Evolutionary conservation across 92 coral and sea anemone genomes (phyloP).

Genomic region (Hydrozoanthus gracilis): DNA sequence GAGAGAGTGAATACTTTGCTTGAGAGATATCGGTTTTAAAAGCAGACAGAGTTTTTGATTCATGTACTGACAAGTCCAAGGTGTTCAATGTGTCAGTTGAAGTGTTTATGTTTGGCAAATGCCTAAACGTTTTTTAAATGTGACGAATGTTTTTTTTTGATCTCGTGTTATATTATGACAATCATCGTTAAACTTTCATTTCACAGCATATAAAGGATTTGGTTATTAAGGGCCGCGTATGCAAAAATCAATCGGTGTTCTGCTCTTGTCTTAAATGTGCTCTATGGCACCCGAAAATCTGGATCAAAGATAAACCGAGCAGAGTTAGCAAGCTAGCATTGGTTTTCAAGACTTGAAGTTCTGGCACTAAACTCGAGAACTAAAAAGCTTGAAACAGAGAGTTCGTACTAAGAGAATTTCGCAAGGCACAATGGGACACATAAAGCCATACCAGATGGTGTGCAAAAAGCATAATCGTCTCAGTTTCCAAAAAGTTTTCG

Average conservation of each 20-base stretch:
- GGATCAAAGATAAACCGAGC: conserved; percentile 22
- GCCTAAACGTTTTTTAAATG: conserved; percentile 32
- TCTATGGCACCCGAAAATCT: neutral
- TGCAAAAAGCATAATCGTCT: no score
- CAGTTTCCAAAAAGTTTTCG: no score
- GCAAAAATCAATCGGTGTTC: conserved; percentile 41
- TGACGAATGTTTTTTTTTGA: conserved; percentile 36
- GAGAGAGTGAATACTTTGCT: no score
- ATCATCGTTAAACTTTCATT: conserved; percentile 6
- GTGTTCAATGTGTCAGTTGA: conserved; percentile 38
- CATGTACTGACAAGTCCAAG: conserved; percentile 14
- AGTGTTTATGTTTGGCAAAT: conserved; percentile 19
- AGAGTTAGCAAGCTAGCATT: neutral
- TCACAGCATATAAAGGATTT: conserved; percentile 3
- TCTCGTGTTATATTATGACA: conserved; percentile 34
- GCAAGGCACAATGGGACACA: no score
- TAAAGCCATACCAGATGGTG: no score
- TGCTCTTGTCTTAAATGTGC: conserved; percentile 34
- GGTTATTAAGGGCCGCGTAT: conserved; percentile 11
- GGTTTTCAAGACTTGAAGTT: no score
- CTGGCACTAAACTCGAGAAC: no score
- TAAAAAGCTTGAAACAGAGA: no score
- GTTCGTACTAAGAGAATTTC: no score
- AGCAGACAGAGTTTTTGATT: neutral
- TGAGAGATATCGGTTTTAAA: neutral